A percentile compares a stretch with the other conserved stretches of the same genome.
Conservation (phyloP, 2,797 vertebrate genomes). For the Rhabdophis nuchalis region DNA sequence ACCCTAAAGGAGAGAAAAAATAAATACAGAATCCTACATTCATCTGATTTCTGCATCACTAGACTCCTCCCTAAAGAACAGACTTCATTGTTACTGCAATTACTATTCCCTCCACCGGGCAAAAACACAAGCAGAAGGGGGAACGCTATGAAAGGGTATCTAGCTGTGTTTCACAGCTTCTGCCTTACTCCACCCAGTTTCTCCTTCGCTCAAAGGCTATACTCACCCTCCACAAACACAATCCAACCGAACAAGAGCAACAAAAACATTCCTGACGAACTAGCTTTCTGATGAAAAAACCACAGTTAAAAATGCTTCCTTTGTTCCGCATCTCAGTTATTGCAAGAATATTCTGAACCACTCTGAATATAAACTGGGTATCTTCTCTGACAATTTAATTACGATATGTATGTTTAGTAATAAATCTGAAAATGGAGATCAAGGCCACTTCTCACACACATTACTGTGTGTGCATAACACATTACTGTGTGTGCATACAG, state of each 20-base stretch:
- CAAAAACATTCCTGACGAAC: slow-evolving; percentile 53
- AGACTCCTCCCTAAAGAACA: slow-evolving; percentile 62
- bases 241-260: slow-evolving; percentile 50
- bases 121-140: slow-evolving; percentile 53
- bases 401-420: slow-evolving; percentile 52
- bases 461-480: slow-evolving; percentile 8
- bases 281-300: slow-evolving; percentile 40
- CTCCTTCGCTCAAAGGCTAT: slow-evolving; percentile 72
- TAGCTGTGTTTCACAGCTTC: slow-evolving; percentile 72
- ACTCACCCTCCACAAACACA: slow-evolving; percentile 71
- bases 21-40: slow-evolving; percentile 61
- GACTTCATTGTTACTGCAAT: slow-evolving; percentile 67
- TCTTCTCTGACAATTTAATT: slow-evolving; percentile 53
- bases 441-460: slow-evolving; percentile 44
- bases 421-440: slow-evolving; percentile 36
- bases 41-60: slow-evolving; percentile 61
- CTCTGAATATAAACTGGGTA: slow-evolving; percentile 32
- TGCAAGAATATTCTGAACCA: slow-evolving; percentile 30
- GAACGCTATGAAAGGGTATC: slow-evolving; percentile 67
- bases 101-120: slow-evolving; percentile 66
- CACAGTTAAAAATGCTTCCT: slow-evolving; percentile 54
- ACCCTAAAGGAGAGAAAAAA: slow-evolving; percentile 55
- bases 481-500: background rate
- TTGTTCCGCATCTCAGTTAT: slow-evolving; percentile 53
- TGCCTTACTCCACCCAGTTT: slow-evolving; percentile 80